These are phyloP conservation scores for Ptychochromis oligacanthus DNA, from an alignment of 2,113 vertebrate genomes.

Conservation along the genomic window DNA sequence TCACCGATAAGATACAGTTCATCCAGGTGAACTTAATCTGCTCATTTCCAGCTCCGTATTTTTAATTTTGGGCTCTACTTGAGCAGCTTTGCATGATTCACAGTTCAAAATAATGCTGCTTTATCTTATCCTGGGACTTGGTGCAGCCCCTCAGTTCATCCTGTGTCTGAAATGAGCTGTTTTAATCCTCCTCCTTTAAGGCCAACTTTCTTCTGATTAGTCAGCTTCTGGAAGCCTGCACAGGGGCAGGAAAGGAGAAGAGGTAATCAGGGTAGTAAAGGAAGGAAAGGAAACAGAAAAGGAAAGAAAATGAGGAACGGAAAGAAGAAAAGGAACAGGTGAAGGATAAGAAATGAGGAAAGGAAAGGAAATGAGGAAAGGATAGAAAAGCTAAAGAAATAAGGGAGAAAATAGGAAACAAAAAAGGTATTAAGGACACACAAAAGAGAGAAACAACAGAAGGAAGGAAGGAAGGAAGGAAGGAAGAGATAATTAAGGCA, in stretches of 20 bases:
- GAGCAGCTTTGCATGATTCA: neutral
- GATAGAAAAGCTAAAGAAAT: neutral
- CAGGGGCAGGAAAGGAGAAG: neutral
- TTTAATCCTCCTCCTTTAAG: neutral
- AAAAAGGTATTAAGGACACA: neutral
- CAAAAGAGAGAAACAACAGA: neutral
- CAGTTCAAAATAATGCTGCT: neutral
- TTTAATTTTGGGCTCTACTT: neutral
- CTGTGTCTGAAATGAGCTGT: too few species aligned
- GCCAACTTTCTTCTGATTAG: too few species aligned
- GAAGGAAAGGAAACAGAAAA: too few species aligned
- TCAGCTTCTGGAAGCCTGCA: neutral
- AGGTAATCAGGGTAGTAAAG: neutral
- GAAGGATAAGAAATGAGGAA: too few species aligned
- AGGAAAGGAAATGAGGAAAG: neutral
- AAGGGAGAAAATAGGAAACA: neutral
- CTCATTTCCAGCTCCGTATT: neutral
- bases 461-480: neutral
- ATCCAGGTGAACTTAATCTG: neutral
- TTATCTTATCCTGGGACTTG: neutral
- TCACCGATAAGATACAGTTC: neutral
- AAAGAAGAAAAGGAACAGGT: too few species aligned
- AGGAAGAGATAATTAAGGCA: neutral
- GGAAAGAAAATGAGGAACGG: too few species aligned
- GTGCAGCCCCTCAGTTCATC: too few species aligned